A percentile compares a stretch with the other conserved stretches of the same genome.
phyloP scores from a whole-genome alignment of 2,113 vertebrate genomes.

The Thoracochromis brauschi region DNA sequence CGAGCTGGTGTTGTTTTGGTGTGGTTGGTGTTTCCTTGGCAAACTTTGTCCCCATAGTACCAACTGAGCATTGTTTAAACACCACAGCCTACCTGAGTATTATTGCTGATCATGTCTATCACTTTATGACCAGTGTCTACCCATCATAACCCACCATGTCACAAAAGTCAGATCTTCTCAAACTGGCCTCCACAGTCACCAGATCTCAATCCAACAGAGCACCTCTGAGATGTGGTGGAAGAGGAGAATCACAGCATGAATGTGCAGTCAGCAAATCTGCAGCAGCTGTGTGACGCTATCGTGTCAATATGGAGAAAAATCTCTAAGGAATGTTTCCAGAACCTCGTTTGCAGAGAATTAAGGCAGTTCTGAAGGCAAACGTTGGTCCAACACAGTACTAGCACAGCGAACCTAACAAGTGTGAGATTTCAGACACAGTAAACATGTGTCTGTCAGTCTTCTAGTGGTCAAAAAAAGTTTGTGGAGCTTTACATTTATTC shows the following conservation, averaged over 20 bases:
- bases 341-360: neutral
- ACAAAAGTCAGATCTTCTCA: neutral
- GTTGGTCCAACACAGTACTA: accelerated
- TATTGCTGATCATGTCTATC: accelerated
- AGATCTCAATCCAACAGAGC: neutral
- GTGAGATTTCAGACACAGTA: accelerated
- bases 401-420: accelerated
- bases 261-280: neutral
- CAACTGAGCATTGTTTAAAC: neutral
- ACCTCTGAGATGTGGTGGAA: neutral
- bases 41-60: neutral
- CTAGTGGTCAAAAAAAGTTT: accelerated
- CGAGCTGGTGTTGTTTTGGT: neutral
- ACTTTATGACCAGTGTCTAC: neutral
- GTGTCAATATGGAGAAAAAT: neutral
- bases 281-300: neutral
- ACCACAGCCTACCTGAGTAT: neutral
- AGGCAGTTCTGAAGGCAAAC: neutral
- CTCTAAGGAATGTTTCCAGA: neutral
- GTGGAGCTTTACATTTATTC: neutral
- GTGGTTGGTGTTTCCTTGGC: neutral
- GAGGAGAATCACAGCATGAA: accelerated
- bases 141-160: neutral
- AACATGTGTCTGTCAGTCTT: neutral
- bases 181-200: neutral